These are phyloP conservation scores for Drosophila borborema DNA, from an alignment of 2,888 invertebrate genomes.

Conservation along the genomic window DNA sequence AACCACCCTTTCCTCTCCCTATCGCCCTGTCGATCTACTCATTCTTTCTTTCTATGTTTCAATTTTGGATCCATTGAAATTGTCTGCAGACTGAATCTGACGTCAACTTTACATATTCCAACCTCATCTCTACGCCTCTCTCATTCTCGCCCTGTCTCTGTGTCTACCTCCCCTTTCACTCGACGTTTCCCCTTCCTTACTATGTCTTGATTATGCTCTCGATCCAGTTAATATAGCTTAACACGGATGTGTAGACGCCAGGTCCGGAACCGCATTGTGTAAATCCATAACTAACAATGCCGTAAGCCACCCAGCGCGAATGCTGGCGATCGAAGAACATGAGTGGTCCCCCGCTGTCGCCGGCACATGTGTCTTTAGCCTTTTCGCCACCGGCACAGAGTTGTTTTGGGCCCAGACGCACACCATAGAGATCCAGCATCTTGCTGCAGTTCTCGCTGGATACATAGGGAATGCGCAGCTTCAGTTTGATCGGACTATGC, in stretches of 20 bases:
- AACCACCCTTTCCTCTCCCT: background rate
- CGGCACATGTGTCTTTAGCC: conserved; percentile 90
- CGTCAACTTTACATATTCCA: background rate
- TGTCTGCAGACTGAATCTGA: background rate
- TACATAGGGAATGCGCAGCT: conserved; percentile 87
- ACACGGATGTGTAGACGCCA: conserved; percentile 87
- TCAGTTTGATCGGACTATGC: conserved; percentile 88
- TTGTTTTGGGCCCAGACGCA: conserved; percentile 86
- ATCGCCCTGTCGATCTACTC: background rate
- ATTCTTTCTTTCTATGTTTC: background rate
- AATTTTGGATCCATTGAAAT: background rate
- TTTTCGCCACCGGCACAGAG: conserved; percentile 90
- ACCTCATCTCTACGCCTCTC: background rate
- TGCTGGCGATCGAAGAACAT: conserved; percentile 86
- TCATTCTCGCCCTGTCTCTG: too few species aligned
- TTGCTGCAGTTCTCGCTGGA: conserved; percentile 86
- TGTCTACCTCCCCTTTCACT: too few species aligned
- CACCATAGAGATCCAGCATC: conserved; percentile 86
- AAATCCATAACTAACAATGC: conserved; percentile 89
- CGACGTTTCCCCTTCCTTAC: background rate
- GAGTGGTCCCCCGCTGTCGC: conserved; percentile 90
- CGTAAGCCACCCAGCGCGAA: conserved; percentile 87
- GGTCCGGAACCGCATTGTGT: conserved; percentile 89
- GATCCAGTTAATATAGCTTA: conserved; percentile 87
- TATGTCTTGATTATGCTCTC: conserved; percentile 55